Base-by-base conservation (phyloP, 2,113 vertebrate genomes). In the Oncorhynchus masou region DNA sequence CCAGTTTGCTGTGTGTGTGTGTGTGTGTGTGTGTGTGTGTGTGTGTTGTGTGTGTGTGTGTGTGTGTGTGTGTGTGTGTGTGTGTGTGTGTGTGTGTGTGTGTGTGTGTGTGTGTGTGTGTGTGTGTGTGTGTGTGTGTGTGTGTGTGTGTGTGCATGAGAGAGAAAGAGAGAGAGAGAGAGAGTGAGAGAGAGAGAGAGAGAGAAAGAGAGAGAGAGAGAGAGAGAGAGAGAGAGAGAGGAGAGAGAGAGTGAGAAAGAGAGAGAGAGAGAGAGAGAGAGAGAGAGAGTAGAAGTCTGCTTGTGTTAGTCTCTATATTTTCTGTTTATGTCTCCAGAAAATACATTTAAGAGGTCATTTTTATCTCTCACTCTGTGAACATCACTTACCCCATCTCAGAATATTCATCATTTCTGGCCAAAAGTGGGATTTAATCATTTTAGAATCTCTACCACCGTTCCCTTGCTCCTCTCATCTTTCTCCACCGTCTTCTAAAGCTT, bases 241-340 rank as follows among this genome's bases (percentile, higher is more conserved):
- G 29, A 4, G 29, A 29, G 29, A 4, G 29, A 29, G 29, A 29
- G 4, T 4, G 29, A 29, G 29, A 4, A 0, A 29, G 29, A 4
- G 29, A 4, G 29, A 29, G 3, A 29, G 27, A 31, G 4, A 31
- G 29, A 31, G 29, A 31, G 0, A 31, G 29, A 31, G 31, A 31
- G 31, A 31, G 31, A 60, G 78, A 84, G 31, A 71, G 70, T 72
- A 3, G 25, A 84, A 79, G 64, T 73, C 69, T 70, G 22, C n/a
- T 45, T 25, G 67, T 39, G 25, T 68, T 62, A 70, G 77, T 82
- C 71, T 71, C 76, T 62, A 78, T 22, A 72, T 78, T 68, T 20
- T 12, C 68, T 70, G 51, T 51, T 70, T 57, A 79, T 73, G 31
- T 62, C n/a, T 45, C 39, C 3, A 25, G 3, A 16, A 74, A 24